Conservation (phyloP, 2,797 vertebrate genomes). For the Lacerta agilis region DNA sequence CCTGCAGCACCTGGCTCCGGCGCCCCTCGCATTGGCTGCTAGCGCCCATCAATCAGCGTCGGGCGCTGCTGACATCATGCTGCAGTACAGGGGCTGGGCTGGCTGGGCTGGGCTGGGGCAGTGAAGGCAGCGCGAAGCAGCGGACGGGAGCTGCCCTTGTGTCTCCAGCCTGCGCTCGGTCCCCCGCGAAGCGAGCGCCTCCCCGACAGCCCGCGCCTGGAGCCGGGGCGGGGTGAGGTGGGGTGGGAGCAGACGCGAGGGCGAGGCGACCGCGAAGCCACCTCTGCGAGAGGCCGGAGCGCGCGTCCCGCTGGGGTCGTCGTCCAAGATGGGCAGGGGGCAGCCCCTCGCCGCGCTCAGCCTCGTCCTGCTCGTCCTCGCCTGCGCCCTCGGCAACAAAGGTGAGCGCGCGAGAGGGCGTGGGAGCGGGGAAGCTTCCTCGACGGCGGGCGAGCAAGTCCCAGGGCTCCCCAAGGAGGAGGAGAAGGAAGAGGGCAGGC, state of each 20-base stretch:
- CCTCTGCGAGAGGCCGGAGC: background rate
- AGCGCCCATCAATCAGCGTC: constrained; percentile 57
- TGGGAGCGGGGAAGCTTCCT: background rate
- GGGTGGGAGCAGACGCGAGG: background rate
- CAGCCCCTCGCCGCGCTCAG: constrained; percentile 55
- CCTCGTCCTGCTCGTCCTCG: constrained; percentile 78
- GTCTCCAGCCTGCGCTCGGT: background rate
- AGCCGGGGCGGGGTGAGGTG: background rate
- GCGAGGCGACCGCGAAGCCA: background rate
- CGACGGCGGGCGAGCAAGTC: background rate
- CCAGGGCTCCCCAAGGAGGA: background rate
- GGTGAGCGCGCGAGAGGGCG: constrained; percentile 79
- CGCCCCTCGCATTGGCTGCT: constrained; percentile 64
- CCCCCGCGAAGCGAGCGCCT: background rate
- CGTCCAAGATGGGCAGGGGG: constrained; percentile 51
- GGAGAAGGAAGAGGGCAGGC: background rate
- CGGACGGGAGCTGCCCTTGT: background rate
- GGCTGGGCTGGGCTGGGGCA: constrained; percentile 49
- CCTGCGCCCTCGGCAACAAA: constrained; percentile 85
- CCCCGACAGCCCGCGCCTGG: background rate
- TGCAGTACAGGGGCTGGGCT: constrained; percentile 75
- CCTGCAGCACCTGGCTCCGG: constrained; percentile 70
- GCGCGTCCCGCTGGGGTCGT: background rate
- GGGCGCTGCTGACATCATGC: constrained; percentile 79
- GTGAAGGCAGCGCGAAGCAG: background rate